Evolutionary conservation across 2,888 invertebrate species (phyloP).

Genomic region (Stenichneumon culpator): DNA sequence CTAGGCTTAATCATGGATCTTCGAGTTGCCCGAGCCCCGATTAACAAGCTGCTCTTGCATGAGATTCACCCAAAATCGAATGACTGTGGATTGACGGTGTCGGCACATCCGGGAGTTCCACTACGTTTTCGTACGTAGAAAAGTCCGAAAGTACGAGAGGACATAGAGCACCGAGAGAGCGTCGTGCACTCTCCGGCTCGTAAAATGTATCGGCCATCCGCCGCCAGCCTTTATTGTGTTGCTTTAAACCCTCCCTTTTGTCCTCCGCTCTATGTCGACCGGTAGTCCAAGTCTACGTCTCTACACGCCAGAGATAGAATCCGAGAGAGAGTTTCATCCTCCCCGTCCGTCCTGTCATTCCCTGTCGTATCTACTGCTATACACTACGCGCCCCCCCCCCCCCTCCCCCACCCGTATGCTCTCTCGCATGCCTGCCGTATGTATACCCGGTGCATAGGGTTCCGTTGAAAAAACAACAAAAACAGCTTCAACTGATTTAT

Average conservation of each 20-base stretch:
- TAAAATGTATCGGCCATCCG: conserved; percentile 80
- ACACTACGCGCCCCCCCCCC: conserved; percentile 17
- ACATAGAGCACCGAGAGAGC: neutral
- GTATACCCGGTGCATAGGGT: conserved; percentile 48
- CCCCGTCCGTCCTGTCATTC: conserved; percentile 59
- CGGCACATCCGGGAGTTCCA: neutral
- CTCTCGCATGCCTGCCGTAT: conserved; percentile 23
- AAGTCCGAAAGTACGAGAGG: neutral
- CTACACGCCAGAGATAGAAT: conserved; percentile 55
- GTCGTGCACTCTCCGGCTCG: conserved; percentile 71
- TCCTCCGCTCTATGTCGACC: conserved; percentile 22
- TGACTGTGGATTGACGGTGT: neutral
- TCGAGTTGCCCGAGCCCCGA: neutral
- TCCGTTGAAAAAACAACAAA: conserved; percentile 46
- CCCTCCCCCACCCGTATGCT: conserved; percentile 11
- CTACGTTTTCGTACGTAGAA: conserved; percentile 37
- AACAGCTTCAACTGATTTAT: conserved; percentile 80
- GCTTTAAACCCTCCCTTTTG: conserved; percentile 66
- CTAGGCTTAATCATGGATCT: no score
- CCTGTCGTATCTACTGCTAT: conserved; percentile 52
- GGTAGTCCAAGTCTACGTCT: conserved; percentile 44
- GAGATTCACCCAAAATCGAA: conserved; percentile 2
- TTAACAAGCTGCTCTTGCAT: neutral
- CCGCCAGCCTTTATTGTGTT: conserved; percentile 77
- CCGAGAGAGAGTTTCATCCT: conserved; percentile 40